phyloP scores from a whole-genome alignment of 2,888 invertebrate genomes.

The Sinhomidia bicolor region DNA sequence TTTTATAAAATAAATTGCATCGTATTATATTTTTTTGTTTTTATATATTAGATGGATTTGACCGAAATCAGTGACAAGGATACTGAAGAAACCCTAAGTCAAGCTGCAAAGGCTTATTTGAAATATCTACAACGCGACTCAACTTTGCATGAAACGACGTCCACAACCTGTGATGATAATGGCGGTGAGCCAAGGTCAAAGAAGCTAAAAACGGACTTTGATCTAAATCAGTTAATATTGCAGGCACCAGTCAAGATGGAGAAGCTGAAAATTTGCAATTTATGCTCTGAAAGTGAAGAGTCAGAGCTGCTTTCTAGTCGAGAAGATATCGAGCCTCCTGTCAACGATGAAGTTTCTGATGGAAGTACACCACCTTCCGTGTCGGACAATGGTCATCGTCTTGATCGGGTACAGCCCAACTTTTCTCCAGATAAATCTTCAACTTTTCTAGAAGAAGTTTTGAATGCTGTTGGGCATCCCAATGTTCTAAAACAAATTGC shows the following conservation, averaged over 20 bases:
- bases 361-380: neutral
- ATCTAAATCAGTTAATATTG: neutral
- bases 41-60: constrained; percentile 71
- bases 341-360: neutral
- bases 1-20: too few relatives aligned
- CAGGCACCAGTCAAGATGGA: neutral
- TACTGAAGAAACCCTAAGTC: constrained; percentile 68
- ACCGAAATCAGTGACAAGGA: constrained; percentile 70
- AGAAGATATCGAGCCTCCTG: neutral
- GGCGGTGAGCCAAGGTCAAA: neutral
- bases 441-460: constrained; percentile 73
- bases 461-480: constrained; percentile 78
- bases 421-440: constrained; percentile 47
- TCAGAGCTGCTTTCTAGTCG: neutral
- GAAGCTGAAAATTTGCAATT: constrained; percentile 8
- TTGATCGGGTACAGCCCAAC: neutral
- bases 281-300: neutral
- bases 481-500: constrained; percentile 74
- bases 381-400: constrained; percentile 20
- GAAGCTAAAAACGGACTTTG: neutral
- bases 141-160: neutral
- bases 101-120: constrained; percentile 56
- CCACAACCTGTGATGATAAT: constrained; percentile 1
- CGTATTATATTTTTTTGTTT: too few relatives aligned
- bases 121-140: constrained; percentile 16